Evolutionary conservation across 2,797 vertebrate species (phyloP), one percentile per base, ranked within the genome.

Genomic region (Siniperca obscura): DNA sequence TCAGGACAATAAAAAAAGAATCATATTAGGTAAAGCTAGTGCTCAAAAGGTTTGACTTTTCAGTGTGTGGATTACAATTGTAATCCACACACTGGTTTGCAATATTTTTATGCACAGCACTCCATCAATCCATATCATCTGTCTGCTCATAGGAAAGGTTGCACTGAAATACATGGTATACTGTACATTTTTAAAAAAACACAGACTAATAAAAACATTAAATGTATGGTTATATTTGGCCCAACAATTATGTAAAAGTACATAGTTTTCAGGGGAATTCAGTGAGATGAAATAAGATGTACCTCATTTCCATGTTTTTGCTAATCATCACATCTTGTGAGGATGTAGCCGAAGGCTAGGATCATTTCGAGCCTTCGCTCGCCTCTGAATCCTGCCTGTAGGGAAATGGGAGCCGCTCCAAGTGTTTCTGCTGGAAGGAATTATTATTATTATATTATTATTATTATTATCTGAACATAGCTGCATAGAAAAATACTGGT

Each of bases 391-490:
- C 27, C 17, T 27, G 34, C 53, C 42, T 14, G 16, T 13, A 48
- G 70, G 44, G 79, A 84, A 60, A 64, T 21, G 36, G 81, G 75
- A 89, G 73, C 59, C 0, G 4, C 40, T 85, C 80, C 57, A 84
- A 83, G 75, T 56, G 25, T 70, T 76, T 85, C 56, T 79, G 42
- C 71, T 62, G 40, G 60, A 84, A 65, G 70, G 59, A 80, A 64
- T 75, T 40, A 61, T 66, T 67, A 70, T 66, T 67, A 70, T 81
- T n/a, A n/a, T n/a, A 64, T 75, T 40, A 61, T 66, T 67, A 70
- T 66, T 67, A 70, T 81, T 76, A 67, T 87, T 83, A 83, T 77
- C 70, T 70, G 75, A 60, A 76, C 70, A 30, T 50, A 42, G 68
- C 81, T 74, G 70, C 75, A 59, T 40, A 42, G 67, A 62, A 44